phyloP scores from a whole-genome alignment of 2,113 vertebrate genomes.

The Suncus etruscus region DNA sequence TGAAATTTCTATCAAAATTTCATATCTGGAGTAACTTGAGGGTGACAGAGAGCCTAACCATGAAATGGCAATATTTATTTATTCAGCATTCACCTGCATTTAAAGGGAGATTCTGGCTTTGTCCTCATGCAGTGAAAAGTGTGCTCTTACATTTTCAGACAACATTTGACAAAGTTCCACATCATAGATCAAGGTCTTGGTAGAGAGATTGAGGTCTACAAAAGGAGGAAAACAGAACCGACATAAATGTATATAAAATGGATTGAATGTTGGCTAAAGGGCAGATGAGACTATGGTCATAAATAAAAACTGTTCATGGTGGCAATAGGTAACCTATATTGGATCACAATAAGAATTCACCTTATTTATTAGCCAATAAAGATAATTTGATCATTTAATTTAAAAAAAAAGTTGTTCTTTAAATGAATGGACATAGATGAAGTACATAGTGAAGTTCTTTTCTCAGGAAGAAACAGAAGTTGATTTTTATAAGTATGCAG shows the following conservation, averaged over 20 bases:
- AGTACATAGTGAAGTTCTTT: conserved; percentile 39
- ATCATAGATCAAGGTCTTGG: conserved; percentile 87
- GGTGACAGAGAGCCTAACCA: conserved; percentile 51
- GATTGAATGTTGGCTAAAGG: conserved; percentile 87
- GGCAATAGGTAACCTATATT: conserved; percentile 69
- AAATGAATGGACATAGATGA: conserved; percentile 40
- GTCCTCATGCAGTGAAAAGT: conserved; percentile 72
- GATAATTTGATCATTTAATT: background rate
- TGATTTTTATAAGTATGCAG: background rate
- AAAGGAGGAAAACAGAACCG: conserved; percentile 82
- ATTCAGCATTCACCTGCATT: background rate
- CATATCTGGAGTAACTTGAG: conserved; percentile 26
- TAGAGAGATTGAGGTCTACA: conserved; percentile 87
- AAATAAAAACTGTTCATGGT: conserved; percentile 83
- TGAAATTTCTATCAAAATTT: conserved; percentile 70
- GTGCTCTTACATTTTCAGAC: conserved; percentile 74
- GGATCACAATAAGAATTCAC: conserved; percentile 50
- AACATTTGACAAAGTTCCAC: conserved; percentile 86
- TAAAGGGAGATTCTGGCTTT: conserved; percentile 64
- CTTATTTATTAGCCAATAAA: background rate
- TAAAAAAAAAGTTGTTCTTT: conserved; percentile 39
- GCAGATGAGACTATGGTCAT: conserved; percentile 78
- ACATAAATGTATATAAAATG: conserved; percentile 87
- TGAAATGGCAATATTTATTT: conserved; percentile 48
- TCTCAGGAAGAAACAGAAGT: conserved; percentile 13